Conservation (phyloP, 2,888 invertebrate species). For the Eupithecia subfuscata region DNA sequence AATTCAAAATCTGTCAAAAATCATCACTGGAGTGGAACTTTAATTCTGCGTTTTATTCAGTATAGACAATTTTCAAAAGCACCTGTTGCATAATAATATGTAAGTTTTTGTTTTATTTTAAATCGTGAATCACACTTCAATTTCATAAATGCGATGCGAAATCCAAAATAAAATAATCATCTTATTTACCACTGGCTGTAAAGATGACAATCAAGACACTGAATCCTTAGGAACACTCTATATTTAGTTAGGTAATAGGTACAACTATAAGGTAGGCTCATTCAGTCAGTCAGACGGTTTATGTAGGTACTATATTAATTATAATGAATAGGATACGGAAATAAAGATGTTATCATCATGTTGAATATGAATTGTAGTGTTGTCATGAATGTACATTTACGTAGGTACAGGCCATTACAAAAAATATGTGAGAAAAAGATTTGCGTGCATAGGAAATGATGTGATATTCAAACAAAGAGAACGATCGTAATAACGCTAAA, state of each 20-base stretch:
- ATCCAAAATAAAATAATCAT: neutral
- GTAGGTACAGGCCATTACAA: neutral
- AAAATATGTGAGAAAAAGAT: neutral
- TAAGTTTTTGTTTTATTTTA: too few species aligned
- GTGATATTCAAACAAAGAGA: neutral
- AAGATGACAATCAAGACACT: neutral
- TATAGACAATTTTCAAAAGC: neutral
- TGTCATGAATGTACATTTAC: neutral
- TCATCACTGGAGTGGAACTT: neutral
- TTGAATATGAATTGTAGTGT: conserved; percentile 6
- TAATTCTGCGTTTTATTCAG: neutral
- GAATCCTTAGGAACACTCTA: neutral
- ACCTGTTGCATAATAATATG: neutral
- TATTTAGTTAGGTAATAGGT: too few species aligned
- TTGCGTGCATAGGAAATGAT: neutral
- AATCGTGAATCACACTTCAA: too few species aligned
- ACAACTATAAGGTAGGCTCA: neutral
- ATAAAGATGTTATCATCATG: conserved; percentile 21
- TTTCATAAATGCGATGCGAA: neutral
- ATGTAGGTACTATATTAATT: neutral
- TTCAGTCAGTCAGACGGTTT: neutral
- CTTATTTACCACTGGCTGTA: neutral
- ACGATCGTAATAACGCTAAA: neutral
- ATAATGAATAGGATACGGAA: conserved; percentile 16
- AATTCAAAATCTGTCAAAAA: neutral